Percentiles rank a stretch among this genome's conserved stretches.
These are phyloP conservation scores for Pteronotus mesoamericanus DNA, from an alignment of 2,797 vertebrate genomes.

Conservation along the genomic window DNA sequence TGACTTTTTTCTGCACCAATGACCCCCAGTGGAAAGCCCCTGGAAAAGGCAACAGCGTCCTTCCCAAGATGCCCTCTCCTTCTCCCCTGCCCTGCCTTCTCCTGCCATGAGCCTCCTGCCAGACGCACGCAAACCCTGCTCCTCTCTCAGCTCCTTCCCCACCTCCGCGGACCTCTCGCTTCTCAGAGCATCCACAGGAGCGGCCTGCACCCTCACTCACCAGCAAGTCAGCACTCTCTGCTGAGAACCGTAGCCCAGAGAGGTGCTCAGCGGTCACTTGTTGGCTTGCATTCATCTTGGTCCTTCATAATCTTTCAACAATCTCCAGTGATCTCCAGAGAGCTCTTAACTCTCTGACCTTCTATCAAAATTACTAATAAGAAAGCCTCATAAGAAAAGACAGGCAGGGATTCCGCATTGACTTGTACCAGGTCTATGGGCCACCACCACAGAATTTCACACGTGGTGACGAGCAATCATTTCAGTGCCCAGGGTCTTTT, in stretches of 20 bases:
- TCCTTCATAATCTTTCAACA: not conserved
- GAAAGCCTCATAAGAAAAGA: not conserved
- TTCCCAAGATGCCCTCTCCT: too few species aligned
- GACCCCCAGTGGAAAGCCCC: not conserved
- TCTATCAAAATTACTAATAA: not conserved
- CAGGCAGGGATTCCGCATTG: not conserved
- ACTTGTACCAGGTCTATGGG: not conserved
- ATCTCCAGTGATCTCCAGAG: not conserved
- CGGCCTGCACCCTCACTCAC: not conserved
- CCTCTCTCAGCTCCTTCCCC: not conserved
- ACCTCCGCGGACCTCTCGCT: not conserved
- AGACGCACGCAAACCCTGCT: fast-evolving
- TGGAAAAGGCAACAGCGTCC: not conserved
- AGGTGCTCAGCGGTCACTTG: fast-evolving
- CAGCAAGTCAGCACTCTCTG: not conserved
- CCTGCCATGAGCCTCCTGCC: fast-evolving
- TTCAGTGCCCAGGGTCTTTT: not conserved
- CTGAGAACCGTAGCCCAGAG: not conserved
- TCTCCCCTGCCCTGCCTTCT: not conserved
- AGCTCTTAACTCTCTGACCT: not conserved
- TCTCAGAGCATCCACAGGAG: fast-evolving
- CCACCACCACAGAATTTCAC: too few species aligned
- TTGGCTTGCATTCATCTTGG: not conserved
- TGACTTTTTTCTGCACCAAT: not conserved
- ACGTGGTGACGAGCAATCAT: fast-evolving